Base-by-base conservation (phyloP, 2,113 vertebrate genomes). In the Oostethus manadensis region DNA sequence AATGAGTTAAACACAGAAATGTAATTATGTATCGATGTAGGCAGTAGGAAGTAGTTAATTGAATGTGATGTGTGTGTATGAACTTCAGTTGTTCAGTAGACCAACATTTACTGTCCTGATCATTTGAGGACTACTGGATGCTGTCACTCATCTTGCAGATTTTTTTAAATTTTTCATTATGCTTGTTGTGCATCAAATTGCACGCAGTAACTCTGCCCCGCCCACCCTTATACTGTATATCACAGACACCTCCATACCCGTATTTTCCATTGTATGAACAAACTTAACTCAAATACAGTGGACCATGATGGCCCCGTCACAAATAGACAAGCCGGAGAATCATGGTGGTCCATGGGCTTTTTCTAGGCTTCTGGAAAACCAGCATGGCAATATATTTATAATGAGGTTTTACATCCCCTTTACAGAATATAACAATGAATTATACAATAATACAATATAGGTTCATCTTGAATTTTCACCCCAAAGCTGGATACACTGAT, bases 151-250 rank as follows among this genome's bases (percentile, higher is more conserved):
- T 55, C 63, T 22, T 18, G 58, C 59, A 38, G 62, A 60, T 66
- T 77, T 79, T 81, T 68, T 84, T n/a, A n/a, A n/a, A n/a, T n/a
- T n/a, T 89, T 85, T 77, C 67, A 60, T 73, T 50, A 40, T 20
- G 62, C 62, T 64, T 71, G 71, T 46, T 48, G 72, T 70, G 76
- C 68, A 70, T 77, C 74, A 80, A 83, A 85, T 84, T 83, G 74
- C 29, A 5, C 83, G 87, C n/a, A 9, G 18, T 47, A 20, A n/a
- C 33, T 35, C 33, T 49, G 13, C 13, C 48, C 44, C n/a, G n/a
- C 48, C 11, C n/a, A 55, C 53, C 51, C 3, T 89, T 81, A 70
- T 89, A n/a, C n/a, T n/a, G n/a, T n/a, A 89, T 90, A 90, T 91
- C 86, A 89, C 63, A 60, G 43, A 56, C 46, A 21, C 67, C 60